Evolutionary conservation across 2,888 invertebrate species (phyloP), one percentile per base, ranked within the genome.

Genomic region (Dusona sp.): DNA sequence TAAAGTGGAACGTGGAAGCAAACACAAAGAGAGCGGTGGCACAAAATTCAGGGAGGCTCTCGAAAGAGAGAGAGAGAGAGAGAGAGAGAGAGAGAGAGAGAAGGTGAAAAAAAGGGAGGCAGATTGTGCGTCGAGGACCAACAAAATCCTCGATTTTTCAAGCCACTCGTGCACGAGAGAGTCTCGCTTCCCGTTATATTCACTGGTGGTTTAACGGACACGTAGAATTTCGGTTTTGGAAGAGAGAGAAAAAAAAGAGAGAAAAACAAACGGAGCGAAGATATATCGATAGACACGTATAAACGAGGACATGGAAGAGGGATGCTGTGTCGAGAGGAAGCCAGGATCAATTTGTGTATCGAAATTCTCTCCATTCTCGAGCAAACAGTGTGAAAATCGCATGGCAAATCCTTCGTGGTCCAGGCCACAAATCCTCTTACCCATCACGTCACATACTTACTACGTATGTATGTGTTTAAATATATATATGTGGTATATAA

Each of bases 311-410:
- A 61, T 29, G 54, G 48, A 45, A 77, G 42, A 25, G 84, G 54
- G 57, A 77, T 48, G 48, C 45, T 57, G 57, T 36, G 73, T 48
- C n/a, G 54, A 74, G 38, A 67, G 72, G 51, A 67, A 64, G 42
- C 81, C 70, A 68, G 79, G 79, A 85, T 82, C 85, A 82, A 85
- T 85, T 85, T 85, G 79, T 82, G 82, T 85, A 75, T 79, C 78
- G 82, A 85, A 85, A 82, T 79, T 82, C 85, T 78, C 79, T 82
- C 54, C 51, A 79, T 82, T 85, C 82, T 70, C 68, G 61, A 79
- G 64, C 74, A 82, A 85, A 82, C 85, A 74, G 85, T 74, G 82
- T 61, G 74, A 82, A 79, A 82, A 54, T 61, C 79, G 70, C 51
- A 38, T 65, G 79, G 70, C 74, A 68, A 82, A 79, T 82, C 74